Evolutionary conservation across 2,888 invertebrate species (phyloP).

Genomic region (Andricus quercusramuli): DNA sequence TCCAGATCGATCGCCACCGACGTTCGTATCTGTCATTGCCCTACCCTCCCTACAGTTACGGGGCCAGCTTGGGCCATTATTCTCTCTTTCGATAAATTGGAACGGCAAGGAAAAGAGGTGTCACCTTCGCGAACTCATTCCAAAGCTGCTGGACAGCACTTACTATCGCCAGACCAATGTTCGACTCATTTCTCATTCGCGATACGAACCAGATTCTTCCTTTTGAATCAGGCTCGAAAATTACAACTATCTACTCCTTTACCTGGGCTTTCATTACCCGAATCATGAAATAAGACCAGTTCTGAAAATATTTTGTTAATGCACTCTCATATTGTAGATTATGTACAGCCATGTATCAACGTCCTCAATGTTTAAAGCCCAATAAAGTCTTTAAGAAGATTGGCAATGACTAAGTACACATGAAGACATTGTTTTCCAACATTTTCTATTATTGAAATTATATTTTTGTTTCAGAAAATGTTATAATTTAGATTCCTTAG

Average conservation of each 20-base stretch:
- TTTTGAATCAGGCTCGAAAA: background rate
- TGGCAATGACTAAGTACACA: background rate
- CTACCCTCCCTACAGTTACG: background rate
- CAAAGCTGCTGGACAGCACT: slow-evolving; percentile 1
- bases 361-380: background rate
- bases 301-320: background rate
- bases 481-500: too few relatives aligned
- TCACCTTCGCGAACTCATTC: slow-evolving; percentile 53
- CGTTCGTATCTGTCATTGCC: slow-evolving; percentile 58
- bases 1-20: slow-evolving; percentile 59
- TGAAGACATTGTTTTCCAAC: too few relatives aligned
- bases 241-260: background rate
- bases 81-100: slow-evolving; percentile 67
- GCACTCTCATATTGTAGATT: background rate
- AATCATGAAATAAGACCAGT: background rate
- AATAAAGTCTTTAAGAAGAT: background rate
- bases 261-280: background rate
- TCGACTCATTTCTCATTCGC: slow-evolving; percentile 23
- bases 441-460: too few relatives aligned
- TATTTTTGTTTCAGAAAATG: too few relatives aligned
- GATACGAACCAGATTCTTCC: background rate
- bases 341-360: background rate
- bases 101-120: slow-evolving; percentile 53
- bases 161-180: background rate
- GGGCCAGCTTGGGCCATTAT: slow-evolving; percentile 58